Base-by-base conservation (phyloP, 2,113 vertebrate genomes). In the Condylura cristata region DNA sequence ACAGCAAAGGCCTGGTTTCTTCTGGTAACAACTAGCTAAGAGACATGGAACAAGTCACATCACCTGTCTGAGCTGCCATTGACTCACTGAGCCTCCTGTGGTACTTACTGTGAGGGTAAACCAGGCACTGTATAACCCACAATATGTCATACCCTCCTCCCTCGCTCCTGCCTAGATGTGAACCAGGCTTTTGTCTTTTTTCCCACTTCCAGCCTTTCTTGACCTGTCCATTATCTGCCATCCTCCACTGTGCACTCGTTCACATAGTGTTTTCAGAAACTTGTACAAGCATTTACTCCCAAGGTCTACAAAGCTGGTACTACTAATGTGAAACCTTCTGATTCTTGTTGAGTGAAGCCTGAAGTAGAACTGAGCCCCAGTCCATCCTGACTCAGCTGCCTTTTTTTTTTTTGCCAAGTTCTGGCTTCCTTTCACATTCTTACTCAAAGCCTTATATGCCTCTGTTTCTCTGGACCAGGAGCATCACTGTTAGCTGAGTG, bases 241-340 rank as follows among this genome's bases (percentile, higher is more conserved):
- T 0, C 26, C 58, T 39, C 17, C 1, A 8, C 60, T 10, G 0
- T 20, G 30, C 0, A 22, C 58, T 20, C 6, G 71, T 7, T 20
- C 32, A 0, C 22, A 20, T 65, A 16, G 16, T 61, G 20, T 86
- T 74, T 92, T 58, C n/a, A 44, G 26, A 94, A 93, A 66, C 34
- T 20, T 39, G 12, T 6, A 39, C 13, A 0, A 44, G 41, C 26
- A 9, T 56, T 71, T 89, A 68, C 11, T 60, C 13, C 24, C 26
- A 70, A 34, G 41, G 11, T 75, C 61, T 30, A 56, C 44, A 71
- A 79, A 65, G 7, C 34, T 32, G 89, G 39, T 32, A 71, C 18
- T 28, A 3, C 11, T 53, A 24, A 32, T 63, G 24, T 78, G 89
- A 78, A 79, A 37, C 13, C 48, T 66, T 58, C 51, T 53, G 37